These are phyloP conservation scores for Sorex fumeus DNA, from an alignment of 2,113 vertebrate genomes.

Conservation along the genomic window DNA sequence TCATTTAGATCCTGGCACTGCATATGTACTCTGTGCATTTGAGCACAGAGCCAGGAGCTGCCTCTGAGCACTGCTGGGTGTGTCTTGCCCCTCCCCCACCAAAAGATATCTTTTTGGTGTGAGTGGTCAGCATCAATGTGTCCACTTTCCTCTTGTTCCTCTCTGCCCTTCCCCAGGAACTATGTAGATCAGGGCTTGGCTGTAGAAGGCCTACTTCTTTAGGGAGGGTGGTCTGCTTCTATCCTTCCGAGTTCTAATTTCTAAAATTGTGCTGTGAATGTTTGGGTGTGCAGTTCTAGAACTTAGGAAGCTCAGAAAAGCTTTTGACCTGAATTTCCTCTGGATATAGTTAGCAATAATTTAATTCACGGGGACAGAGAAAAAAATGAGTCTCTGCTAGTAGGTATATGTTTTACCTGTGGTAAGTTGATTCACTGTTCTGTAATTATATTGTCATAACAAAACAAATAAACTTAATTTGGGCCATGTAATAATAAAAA, in stretches of 20 bases:
- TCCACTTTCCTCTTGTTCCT: background rate
- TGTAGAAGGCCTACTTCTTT: conserved; percentile 28
- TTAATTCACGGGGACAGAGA: conserved; percentile 38
- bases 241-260: conserved; percentile 28
- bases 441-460: conserved; percentile 31
- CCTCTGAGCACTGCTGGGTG: too few species aligned
- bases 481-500: background rate
- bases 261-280: background rate
- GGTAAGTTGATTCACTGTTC: conserved; percentile 53
- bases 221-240: background rate
- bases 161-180: rapidly evolving
- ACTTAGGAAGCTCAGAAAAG: background rate
- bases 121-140: background rate
- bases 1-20: too few species aligned
- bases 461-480: conserved; percentile 43
- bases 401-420: conserved; percentile 52
- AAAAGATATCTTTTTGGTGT: background rate
- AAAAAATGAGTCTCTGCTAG: background rate
- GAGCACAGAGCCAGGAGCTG: too few species aligned
- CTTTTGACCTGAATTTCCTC: background rate
- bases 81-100: too few species aligned
- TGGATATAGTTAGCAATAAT: background rate
- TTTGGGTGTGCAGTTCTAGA: conserved; percentile 23
- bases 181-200: background rate
- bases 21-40: too few species aligned